Percentiles rank a stretch among this genome's conserved stretches.
phyloP scores from a whole-genome alignment of 1,140 invertebrate species.

The Lepidotrigona ventralis region DNA sequence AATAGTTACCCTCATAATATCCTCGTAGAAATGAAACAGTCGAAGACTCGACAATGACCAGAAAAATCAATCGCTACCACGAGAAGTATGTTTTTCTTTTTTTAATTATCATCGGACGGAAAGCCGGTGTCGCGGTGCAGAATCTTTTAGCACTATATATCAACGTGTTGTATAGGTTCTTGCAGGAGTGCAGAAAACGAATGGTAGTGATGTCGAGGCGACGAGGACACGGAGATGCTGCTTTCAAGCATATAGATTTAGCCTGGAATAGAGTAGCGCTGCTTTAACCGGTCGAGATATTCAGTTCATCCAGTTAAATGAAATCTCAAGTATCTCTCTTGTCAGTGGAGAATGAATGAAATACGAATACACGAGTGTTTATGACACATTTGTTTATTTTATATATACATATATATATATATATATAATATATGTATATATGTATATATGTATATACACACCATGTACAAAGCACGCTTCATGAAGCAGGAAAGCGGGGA shows the following conservation, averaged over 20 bases:
- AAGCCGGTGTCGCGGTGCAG: neutral
- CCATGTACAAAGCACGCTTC: no score
- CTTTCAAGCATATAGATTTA: conserved; percentile 26
- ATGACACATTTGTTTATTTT: neutral
- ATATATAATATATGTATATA: neutral
- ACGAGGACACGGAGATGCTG: conserved; percentile 3
- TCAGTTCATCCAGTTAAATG: neutral
- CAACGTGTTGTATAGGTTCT: conserved; percentile 3
- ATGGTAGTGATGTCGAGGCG: neutral
- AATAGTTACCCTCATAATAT: neutral
- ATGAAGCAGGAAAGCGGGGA: neutral
- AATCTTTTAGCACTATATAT: neutral
- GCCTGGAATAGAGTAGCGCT: neutral
- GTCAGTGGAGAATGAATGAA: neutral
- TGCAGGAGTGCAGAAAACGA: conserved; percentile 31
- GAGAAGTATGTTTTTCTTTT: neutral
- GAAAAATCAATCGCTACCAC: no score
- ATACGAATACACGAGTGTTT: neutral
- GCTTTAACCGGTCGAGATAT: neutral
- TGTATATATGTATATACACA: no score
- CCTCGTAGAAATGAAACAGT: neutral
- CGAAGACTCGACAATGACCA: neutral
- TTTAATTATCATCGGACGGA: neutral
- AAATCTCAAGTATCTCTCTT: neutral
- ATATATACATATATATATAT: neutral